Evolutionary conservation across 2,113 vertebrate species (phyloP), one percentile per base, ranked within the genome.

Genomic region (Campylomormyrus numenius): DNA sequence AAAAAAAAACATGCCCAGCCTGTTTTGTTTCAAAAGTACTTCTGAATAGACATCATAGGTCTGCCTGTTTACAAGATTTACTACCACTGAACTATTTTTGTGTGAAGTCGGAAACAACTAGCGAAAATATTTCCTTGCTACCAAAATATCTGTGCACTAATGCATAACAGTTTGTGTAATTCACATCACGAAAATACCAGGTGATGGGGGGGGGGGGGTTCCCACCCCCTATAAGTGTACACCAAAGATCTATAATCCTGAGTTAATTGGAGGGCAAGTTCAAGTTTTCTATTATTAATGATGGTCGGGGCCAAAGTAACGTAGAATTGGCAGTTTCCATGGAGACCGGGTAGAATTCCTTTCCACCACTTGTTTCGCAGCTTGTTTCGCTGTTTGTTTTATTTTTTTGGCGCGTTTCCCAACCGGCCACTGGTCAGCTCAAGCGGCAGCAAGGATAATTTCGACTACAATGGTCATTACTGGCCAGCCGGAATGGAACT

Each of bases 261-360:
- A 86, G 89, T 92, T 92, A 92, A 92, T 91, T 92, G 86, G 90
- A 91, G 88, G 56, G 89, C 90, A 90, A 90, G 88, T 89, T 90
- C 48, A 45, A 19, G 45, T 88, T 90, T 90, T 91, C 91, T 89
- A 90, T 91, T 91, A 90, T 91, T 91, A 90, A 85, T 42, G 90
- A 91, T 91, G 91, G 90, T 90, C 66, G 89, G 35, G 52, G n/a
- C 70, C 21, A 88, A 89, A 88, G 89, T 91, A 85, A 91, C 56
- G 74, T 21, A 56, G 77, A 80, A 88, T 50, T 84, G 84, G 87
- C 39, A 89, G 92, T 91, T 92, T 89, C 92, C 88, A 92, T 92
- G 88, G 92, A 88, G 77, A 92, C 90, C 17, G 49, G 85, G 35
- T 19, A 66, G 85, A 49, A 80, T 89, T 80, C 21, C 80, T 7